Base-by-base conservation (phyloP, 2,113 vertebrate species). In the Acanthisitta chloris region DNA sequence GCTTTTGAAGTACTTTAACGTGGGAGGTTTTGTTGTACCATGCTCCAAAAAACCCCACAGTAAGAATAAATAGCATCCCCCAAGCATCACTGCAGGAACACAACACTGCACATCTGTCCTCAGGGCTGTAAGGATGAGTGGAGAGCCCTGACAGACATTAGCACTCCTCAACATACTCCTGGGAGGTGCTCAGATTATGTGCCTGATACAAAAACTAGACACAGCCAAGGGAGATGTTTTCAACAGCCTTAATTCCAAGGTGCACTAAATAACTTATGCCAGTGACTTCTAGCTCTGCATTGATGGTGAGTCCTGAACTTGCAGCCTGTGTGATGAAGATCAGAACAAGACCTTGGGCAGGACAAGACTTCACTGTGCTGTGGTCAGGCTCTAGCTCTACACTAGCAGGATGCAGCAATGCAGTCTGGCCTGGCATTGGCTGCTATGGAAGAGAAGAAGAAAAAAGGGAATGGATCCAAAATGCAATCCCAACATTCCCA, bases 51-150 rank as follows among this genome's bases (percentile, higher is more conserved):
- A 7, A n/a, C n/a, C n/a, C n/a, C 34, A 33, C 40, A 40, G 19
- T 5, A 45, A n/a, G 51, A 74, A 28, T 17, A 58, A 73, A 45
- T 0, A 16, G 9, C 26, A 42, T 33, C 46, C n/a, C 1, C 8
- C 17, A 18, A 58, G 62, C 25, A 58, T 49, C 4, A 5, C 0
- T 45, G 62, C 24, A 33, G 29, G 62, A 43, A 7, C 9, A 17
- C 49, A 46, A 6, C 18, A 2, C 14, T 5, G 52, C 45, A 4
- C 8, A 1, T 10, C 38, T 17, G 14, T 14, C 73, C 36, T 17
- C 9, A 4, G 74, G 26, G n/a, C 24, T 4, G 9, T 5, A 2
- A 15, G 4, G 0, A 26, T 2, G 28, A 33, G 46, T 2, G 25
- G 43, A 8, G 45, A 62, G 38, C 64, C 45, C 65, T 15, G 36